Evolutionary conservation across 2,113 vertebrate genomes (phyloP), one percentile per base, ranked within the genome.

Genomic region (Mungos mungo): DNA sequence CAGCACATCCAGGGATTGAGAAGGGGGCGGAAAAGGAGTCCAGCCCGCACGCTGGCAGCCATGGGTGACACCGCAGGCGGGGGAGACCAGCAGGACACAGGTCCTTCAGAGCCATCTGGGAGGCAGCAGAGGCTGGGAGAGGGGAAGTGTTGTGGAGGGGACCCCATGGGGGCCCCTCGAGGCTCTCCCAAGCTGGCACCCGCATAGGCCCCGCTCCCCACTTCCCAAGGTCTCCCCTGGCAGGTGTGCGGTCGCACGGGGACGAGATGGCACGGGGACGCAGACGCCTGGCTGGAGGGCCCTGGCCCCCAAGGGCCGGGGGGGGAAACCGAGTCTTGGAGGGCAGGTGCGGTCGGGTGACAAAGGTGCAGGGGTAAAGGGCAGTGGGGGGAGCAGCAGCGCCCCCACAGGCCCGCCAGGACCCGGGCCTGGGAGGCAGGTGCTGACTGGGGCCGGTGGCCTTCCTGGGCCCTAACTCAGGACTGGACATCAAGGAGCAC

Each of bases 31-130:
- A 16, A 7, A 14, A n/a, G 18, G 38, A 63, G 33, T 14, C 15
- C 45, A 65, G 65, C 66, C 23, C 3, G 1, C 33, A 52, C 0
- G 2, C 1, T n/a, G 54, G 76, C 38, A 60, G 47, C 72, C 7
- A 0, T 16, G 38, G 41, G 38, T 3, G 6, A 74, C 35, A 41
- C 38, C 0, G 0, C 23, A 29, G 12, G 6, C 6, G 27, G 25
- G 25, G 5, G 38, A 74, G 13, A 29, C 25, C 23, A 27, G 35
- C 5, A 14, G 35, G 31, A 65, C 52, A 71, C 27, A 29, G 23
- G 31, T 18, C 14, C 23, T 8, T 45, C 35, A 19, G 29, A 41
- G 69, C 7, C 13, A 29, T 60, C 16, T 11, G 7, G 52, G 45
- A 63, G 29, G 25, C 38, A 45, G 72, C 72, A 27, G 60, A 23